These are phyloP conservation scores for Caiman crocodilus DNA, from an alignment of 2,797 vertebrate genomes.

Conservation along the genomic window DNA sequence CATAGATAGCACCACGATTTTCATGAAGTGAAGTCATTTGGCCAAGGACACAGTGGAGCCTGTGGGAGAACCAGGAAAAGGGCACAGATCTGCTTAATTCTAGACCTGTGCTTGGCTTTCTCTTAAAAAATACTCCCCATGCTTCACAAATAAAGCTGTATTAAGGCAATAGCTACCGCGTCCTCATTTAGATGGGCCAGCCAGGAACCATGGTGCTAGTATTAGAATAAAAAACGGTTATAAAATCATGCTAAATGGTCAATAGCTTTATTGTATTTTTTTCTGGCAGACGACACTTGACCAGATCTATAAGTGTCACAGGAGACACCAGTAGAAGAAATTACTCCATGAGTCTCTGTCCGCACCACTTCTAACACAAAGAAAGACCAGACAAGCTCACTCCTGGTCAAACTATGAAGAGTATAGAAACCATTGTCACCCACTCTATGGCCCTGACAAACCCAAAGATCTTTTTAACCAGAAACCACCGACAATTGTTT, in stretches of 20 bases:
- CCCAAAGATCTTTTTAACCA: too few relatives aligned
- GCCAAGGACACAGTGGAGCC: constrained; percentile 32
- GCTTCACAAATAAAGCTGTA: constrained; percentile 53
- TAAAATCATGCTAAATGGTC: constrained; percentile 46
- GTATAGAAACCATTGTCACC: not conserved
- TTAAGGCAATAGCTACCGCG: not conserved
- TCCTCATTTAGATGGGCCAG: too few relatives aligned
- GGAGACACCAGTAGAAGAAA: not conserved
- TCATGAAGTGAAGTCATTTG: constrained; percentile 49
- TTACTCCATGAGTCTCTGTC: not conserved
- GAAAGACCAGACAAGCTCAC: not conserved
- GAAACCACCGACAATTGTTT: too few relatives aligned
- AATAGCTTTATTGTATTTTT: constrained; percentile 27
- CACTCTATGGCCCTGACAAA: too few relatives aligned
- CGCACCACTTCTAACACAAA: not conserved
- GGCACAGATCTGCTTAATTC: constrained; percentile 29
- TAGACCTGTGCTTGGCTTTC: constrained; percentile 54
- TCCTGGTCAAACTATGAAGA: not conserved
- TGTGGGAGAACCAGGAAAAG: constrained; percentile 44
- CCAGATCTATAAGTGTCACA: not conserved
- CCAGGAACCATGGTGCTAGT: constrained; percentile 30
- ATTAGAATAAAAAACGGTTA: constrained; percentile 30
- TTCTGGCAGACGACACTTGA: constrained; percentile 7
- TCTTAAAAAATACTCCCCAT: constrained; percentile 69
- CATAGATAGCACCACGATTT: too few relatives aligned